These are phyloP conservation scores for Eunapius fragilis DNA, from an alignment of 37 sponge, comb jelly and placozoan genomes.

Conservation along the genomic window DNA sequence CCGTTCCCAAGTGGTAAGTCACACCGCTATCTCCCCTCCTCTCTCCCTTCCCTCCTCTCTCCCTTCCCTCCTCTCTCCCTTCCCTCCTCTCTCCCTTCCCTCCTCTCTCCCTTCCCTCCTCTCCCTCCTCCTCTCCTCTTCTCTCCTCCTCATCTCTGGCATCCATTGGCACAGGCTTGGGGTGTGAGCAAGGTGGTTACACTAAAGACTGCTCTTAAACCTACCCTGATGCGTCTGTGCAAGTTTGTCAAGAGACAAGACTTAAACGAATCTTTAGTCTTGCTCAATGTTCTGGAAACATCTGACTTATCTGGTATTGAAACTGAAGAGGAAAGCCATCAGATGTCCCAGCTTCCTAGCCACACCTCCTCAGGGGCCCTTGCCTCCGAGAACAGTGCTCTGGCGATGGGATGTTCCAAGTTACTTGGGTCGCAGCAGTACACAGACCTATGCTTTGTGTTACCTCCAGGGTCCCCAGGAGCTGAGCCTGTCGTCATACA, in stretches of 20 bases:
- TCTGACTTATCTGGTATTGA: slow-evolving; percentile 3
- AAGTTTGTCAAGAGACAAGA: slow-evolving; percentile 39
- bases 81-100: not conserved
- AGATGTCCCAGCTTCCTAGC: not conserved
- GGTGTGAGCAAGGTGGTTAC: slow-evolving; percentile 31
- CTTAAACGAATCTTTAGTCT: slow-evolving; percentile 48
- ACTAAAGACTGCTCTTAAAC: slow-evolving; percentile 19
- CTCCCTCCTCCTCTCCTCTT: too few species aligned
- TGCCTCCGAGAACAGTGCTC: slow-evolving; percentile 9
- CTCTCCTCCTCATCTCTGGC: too few species aligned
- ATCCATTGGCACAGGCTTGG: too few species aligned
- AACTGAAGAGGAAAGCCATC: slow-evolving; percentile 10
- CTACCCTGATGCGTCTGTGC: slow-evolving; percentile 24
- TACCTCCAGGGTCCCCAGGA: not conserved
- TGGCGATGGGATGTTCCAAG: slow-evolving; percentile 43
- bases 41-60: not conserved
- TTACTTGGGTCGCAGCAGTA: slow-evolving; percentile 28
- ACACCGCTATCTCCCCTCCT: not conserved
- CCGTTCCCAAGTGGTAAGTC: not conserved
- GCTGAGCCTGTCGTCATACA: slow-evolving; percentile 42
- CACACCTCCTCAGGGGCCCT: too few species aligned
- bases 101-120: slow-evolving; percentile 5
- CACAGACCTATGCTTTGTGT: slow-evolving; percentile 58
- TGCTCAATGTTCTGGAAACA: slow-evolving; percentile 28
- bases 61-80: not conserved